phyloP scores from a whole-genome alignment of 35 echinoderm and acorn worm species.

The Ptychodera flava region DNA sequence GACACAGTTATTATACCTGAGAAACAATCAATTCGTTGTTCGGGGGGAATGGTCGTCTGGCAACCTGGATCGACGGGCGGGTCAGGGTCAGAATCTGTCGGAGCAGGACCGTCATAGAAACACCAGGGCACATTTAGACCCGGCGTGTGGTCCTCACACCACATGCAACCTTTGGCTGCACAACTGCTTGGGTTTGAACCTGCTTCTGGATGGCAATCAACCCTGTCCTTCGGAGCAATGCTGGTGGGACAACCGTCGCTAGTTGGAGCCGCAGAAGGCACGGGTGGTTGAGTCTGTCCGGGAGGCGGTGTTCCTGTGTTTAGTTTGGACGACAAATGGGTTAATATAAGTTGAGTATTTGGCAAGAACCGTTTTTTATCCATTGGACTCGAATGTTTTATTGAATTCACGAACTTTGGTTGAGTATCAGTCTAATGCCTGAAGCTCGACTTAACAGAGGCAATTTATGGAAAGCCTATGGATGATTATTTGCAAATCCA shows the following conservation, averaged over 20 bases:
- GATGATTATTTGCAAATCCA: too few species aligned
- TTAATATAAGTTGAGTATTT: too few species aligned
- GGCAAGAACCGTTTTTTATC: too few species aligned
- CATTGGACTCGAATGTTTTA: too few species aligned
- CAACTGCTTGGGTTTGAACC: constrained; percentile 33
- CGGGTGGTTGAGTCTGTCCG: too few species aligned
- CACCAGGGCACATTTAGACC: constrained; percentile 68
- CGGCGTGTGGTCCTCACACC: constrained; percentile 35
- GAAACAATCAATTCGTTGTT: constrained; percentile 43
- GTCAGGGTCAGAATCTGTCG: neutral
- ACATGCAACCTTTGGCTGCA: constrained; percentile 46
- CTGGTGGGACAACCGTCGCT: constrained; percentile 25
- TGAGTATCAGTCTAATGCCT: too few species aligned
- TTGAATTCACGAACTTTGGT: too few species aligned
- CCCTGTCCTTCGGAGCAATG: constrained; percentile 22
- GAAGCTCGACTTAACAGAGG: too few species aligned
- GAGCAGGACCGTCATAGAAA: neutral
- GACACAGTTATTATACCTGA: constrained; percentile 30
- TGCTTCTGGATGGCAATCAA: constrained; percentile 51
- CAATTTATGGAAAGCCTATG: too few species aligned
- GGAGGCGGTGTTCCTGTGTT: too few species aligned
- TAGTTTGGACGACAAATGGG: too few species aligned
- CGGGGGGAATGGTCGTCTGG: constrained; percentile 45
- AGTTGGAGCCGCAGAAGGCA: neutral
- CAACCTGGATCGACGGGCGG: constrained; percentile 11